phyloP scores from a whole-genome alignment of 1,140 invertebrate genomes.

The Alviniconcha marisindica region DNA sequence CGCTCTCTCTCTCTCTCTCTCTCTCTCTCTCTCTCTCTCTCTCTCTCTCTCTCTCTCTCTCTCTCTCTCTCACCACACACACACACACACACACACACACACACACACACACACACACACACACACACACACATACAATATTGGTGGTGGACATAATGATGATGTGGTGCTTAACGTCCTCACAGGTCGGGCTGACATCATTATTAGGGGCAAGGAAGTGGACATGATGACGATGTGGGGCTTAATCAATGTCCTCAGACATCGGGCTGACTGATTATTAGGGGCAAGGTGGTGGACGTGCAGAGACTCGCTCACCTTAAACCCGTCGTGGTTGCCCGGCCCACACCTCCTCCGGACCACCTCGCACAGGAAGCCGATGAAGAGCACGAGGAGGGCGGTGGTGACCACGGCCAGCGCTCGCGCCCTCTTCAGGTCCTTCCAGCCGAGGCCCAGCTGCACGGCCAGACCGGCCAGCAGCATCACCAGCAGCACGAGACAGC shows the following conservation, averaged over 20 bases:
- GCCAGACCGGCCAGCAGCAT: conserved; percentile 41
- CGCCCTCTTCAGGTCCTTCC: conserved; percentile 24
- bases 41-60: too few species aligned
- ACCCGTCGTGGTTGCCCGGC: conserved; percentile 18
- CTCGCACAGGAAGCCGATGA: conserved; percentile 21
- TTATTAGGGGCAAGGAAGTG: too few species aligned
- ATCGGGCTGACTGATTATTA: background rate
- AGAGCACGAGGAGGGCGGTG: background rate
- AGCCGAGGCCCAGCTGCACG: conserved; percentile 44
- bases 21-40: too few species aligned
- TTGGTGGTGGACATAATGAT: too few species aligned
- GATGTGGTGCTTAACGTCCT: too few species aligned
- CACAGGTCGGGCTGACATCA: too few species aligned
- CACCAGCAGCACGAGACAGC: conserved; percentile 42
- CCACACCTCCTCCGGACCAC: conserved; percentile 15
- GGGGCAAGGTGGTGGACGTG: background rate
- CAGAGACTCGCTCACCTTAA: conserved; percentile 8
- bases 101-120: background rate
- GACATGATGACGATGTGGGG: too few species aligned
- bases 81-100: too few species aligned
- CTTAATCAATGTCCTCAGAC: too few species aligned
- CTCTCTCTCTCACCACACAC: too few species aligned
- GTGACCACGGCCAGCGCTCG: conserved; percentile 24
- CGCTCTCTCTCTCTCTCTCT: too few species aligned
- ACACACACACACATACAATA: background rate